phyloP scores from a whole-genome alignment of 1,140 invertebrate species.

The Lucilia sericata region DNA sequence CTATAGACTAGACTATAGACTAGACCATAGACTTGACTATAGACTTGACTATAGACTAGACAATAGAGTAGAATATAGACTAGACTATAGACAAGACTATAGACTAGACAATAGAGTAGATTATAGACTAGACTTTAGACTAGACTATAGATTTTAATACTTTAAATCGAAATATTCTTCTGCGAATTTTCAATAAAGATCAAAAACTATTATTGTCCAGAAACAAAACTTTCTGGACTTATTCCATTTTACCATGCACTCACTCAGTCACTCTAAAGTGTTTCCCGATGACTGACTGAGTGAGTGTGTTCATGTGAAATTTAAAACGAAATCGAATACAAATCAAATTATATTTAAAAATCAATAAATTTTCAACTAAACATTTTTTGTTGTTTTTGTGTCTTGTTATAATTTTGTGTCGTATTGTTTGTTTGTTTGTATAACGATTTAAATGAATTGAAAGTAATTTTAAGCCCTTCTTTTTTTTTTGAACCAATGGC shows the following conservation, averaged over 20 bases:
- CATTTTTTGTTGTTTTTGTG: slow-evolving; percentile 18
- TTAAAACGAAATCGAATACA: slow-evolving; percentile 33
- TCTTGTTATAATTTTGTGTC: background rate
- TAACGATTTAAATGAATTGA: background rate
- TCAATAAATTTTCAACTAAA: slow-evolving; percentile 40
- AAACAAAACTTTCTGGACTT: background rate
- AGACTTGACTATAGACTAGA: too few relatives aligned
- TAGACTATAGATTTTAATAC: too few relatives aligned
- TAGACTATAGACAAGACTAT: too few relatives aligned
- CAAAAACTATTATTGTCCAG: too few relatives aligned
- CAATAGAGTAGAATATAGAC: too few relatives aligned
- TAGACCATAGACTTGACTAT: too few relatives aligned
- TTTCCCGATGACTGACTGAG: background rate
- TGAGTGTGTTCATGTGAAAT: background rate
- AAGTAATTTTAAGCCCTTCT: background rate
- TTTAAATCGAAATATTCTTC: too few relatives aligned
- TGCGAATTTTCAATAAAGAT: too few relatives aligned
- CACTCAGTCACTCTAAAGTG: background rate
- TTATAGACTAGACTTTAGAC: too few relatives aligned
- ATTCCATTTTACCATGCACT: background rate
- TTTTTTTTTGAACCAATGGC: background rate
- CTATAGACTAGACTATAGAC: too few relatives aligned
- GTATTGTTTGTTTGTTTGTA: too few relatives aligned
- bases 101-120: too few relatives aligned
- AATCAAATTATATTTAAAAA: slow-evolving; percentile 40